Evolutionary conservation across 2,888 invertebrate species (phyloP), one percentile per base, ranked within the genome.

Genomic region (Pachydiplax longipennis): DNA sequence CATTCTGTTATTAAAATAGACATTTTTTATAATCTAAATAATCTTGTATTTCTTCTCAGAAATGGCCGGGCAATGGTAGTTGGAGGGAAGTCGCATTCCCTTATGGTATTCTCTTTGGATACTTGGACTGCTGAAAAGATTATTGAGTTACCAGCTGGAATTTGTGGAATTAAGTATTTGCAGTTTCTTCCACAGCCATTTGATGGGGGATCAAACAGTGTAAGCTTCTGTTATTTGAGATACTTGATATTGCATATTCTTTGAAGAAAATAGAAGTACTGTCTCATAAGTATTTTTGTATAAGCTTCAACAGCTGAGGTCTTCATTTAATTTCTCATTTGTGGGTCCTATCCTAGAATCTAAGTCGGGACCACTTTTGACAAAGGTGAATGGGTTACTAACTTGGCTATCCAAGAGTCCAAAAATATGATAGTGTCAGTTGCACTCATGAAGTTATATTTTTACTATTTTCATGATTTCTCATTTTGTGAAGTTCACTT

Each of bases 31-130:
- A 65, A 37, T 53, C 37, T 82, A 2, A 40, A 15, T 61, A 22
- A 35, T 15, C 61, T 22, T 83, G 6, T 22, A 61, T 48, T 15
- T n/a, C 22, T 35, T 80, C 10, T 92, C 92, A 95, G 95, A 94
- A 95, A 97, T 93, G 96, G 96, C 0, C 94, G 96, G 93, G 95
- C 95, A 0, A 95, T 96, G 95, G 95, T 96, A 18, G 94, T 96
- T 92, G 95, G 95, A 0, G 96, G 96, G 0, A 93, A 95, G 2
- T 93, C 95, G 48, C 94, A 95, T 10, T 94, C 93, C 87, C 92
- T 96, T 90, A 95, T 95, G 83, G 93, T 96, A 25, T 95, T 96
- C 92, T 95, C 95, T 91, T 94, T 96, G 92, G 95, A 95, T 91
- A 95, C 94, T 22, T 96, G 96, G 96, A 95, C 94, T 92, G 93